These are phyloP conservation scores for Chaenogobius annularis DNA, from an alignment of 2,113 vertebrate species.

Conservation along the genomic window DNA sequence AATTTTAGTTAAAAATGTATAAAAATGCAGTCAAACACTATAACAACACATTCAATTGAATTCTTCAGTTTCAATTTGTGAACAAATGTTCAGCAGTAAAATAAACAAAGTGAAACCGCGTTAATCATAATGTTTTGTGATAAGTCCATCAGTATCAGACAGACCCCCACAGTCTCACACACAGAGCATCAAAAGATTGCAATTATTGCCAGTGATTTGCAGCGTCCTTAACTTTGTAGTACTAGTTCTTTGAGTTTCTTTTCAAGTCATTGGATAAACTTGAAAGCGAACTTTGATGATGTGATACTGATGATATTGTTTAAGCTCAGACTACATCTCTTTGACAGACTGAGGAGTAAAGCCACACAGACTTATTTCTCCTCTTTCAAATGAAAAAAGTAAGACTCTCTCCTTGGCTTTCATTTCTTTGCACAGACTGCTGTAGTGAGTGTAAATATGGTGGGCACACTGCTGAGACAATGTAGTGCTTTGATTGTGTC, in stretches of 20 bases:
- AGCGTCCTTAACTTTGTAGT: not conserved
- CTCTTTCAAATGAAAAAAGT: conserved; percentile 2
- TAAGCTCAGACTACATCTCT: not conserved
- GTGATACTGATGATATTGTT: not conserved
- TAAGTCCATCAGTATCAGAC: not conserved
- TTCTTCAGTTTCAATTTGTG: too few relatives aligned
- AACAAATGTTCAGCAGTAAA: not conserved
- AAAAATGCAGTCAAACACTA: too few relatives aligned
- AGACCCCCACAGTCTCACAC: not conserved
- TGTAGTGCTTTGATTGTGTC: not conserved
- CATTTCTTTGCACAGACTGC: not conserved
- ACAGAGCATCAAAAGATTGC: conserved; percentile 14
- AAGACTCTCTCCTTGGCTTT: not conserved
- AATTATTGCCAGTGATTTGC: conserved; percentile 2
- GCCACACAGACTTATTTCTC: not conserved
- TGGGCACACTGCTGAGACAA: not conserved
- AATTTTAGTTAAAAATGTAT: too few relatives aligned
- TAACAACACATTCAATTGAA: too few relatives aligned
- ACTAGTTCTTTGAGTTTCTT: conserved; percentile 2
- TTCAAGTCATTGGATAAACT: not conserved
- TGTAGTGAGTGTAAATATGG: not conserved
- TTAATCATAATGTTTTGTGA: not conserved
- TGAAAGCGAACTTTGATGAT: conserved; percentile 14
- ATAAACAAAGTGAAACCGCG: not conserved
- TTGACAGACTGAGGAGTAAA: not conserved